Evolutionary conservation across 2,888 invertebrate genomes (phyloP), one percentile per base, ranked within the genome.

Genomic region (Dichetophora obliterata): DNA sequence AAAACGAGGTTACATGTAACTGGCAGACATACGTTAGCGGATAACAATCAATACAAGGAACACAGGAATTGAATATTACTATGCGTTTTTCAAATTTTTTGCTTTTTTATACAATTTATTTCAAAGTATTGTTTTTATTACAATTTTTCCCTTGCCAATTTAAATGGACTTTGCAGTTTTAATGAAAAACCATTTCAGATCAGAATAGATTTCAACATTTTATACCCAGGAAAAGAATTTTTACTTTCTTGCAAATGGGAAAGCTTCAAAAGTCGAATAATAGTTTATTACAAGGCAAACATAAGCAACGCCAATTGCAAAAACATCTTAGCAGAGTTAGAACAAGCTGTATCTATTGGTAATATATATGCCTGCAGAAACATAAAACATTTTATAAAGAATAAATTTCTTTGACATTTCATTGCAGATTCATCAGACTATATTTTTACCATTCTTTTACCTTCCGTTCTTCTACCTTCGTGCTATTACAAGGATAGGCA

Each of bases 181-280:
- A 4, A 31, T 31, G 3, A 31, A 52, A 52, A 5, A n/a, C 8
- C 4, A 52, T 57, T 70, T 70, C 6, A 70, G 68, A 43, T 68
- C 22, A 68, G 27, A 70, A 37, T 37, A 34, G 70, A 71, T 57
- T 57, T 71, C 54, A n/a, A 71, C 14, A 31, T 70, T n/a, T 4
- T 54, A 16, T 54, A 70, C 19, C 16, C 70, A 16, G 16, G 11
- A 1, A 70, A 34, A 4, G 70, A 54, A 54, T 5, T 27, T 16
- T 31, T 34, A 54, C 34, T 71, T 27, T 16, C 19, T 16, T 2
- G 27, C 22, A 54, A 57, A 54, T 70, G 54, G 54, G 57, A 70
- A 54, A 54, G 1, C 3, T 70, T 70, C 54, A 54, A 70, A 31
- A 31, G 2, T n/a, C 8, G n/a, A 34, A 27, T 57, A 16, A 16